A percentile compares a stretch with the other conserved stretches of the same genome.
These are phyloP conservation scores for Brachionus asplanchnoidis DNA, from an alignment of 1,140 invertebrate genomes.

Conservation along the genomic window DNA sequence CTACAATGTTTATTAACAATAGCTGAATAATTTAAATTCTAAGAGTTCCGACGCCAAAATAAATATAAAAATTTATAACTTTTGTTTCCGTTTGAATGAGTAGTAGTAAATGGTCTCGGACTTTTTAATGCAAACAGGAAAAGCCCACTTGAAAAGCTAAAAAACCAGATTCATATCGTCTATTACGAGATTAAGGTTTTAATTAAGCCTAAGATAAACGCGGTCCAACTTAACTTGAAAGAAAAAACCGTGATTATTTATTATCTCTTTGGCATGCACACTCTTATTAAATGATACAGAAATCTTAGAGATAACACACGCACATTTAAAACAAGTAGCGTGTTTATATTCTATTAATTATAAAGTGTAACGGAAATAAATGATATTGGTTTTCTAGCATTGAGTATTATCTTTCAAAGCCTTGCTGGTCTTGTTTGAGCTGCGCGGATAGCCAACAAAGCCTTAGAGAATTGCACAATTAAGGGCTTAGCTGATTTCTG, in stretches of 20 bases:
- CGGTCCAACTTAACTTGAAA: not conserved
- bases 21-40: not conserved
- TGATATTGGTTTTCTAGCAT: not conserved
- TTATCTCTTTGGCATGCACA: slow-evolving; percentile 17
- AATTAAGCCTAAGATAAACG: not conserved
- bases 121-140: not conserved
- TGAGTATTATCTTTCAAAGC: not conserved
- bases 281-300: slow-evolving; percentile 23
- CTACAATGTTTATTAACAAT: not conserved
- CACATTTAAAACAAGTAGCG: slow-evolving; percentile 7
- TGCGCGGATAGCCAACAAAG: not conserved
- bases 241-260: not conserved
- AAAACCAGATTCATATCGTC: not conserved
- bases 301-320: slow-evolving; percentile 25
- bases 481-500: not conserved
- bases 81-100: not conserved
- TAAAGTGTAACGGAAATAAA: slow-evolving; percentile 31
- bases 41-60: not conserved
- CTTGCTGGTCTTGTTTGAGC: not conserved
- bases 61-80: slow-evolving; percentile 17
- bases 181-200: slow-evolving; percentile 36
- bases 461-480: not conserved
- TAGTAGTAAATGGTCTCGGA: not conserved
- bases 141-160: not conserved
- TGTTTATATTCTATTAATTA: slow-evolving; percentile 27